Conservation (phyloP, 2,888 invertebrate genomes). For the Dastarcus helophoroides region DNA sequence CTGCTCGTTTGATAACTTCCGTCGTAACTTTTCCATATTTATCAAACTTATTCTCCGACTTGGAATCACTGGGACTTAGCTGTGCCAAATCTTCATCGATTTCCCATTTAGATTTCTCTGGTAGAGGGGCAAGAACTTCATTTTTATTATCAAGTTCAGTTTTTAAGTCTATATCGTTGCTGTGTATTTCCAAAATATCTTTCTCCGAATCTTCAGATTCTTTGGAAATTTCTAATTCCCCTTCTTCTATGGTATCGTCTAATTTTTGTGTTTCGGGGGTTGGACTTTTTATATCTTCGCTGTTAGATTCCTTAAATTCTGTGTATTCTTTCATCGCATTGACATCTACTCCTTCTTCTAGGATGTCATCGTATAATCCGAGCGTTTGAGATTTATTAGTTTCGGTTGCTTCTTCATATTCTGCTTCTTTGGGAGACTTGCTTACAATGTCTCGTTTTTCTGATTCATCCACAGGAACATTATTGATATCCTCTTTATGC, state of each 20-base stretch:
- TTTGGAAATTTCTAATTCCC: slow-evolving; percentile 21
- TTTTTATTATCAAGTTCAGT: slow-evolving; percentile 36
- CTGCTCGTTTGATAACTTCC: slow-evolving; percentile 81
- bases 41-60: slow-evolving; percentile 33
- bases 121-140: slow-evolving; percentile 60
- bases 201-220: slow-evolving; percentile 37
- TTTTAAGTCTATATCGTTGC: slow-evolving; percentile 45
- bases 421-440: slow-evolving; percentile 29
- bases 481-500: slow-evolving; percentile 15
- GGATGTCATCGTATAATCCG: slow-evolving; percentile 45
- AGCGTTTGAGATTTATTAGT: no score
- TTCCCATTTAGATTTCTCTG: slow-evolving; percentile 85
- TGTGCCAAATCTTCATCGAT: slow-evolving; percentile 50
- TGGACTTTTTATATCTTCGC: slow-evolving; percentile 39
- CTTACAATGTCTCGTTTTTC: slow-evolving; percentile 30
- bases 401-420: slow-evolving; percentile 35
- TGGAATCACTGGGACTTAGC: slow-evolving; percentile 20
- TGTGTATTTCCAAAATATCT: slow-evolving; percentile 49
- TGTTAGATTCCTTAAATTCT: slow-evolving; percentile 39
- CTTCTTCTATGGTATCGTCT: slow-evolving; percentile 16
- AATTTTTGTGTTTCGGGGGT: slow-evolving; percentile 16
- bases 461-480: slow-evolving; percentile 5
- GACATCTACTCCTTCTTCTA: slow-evolving; percentile 40
- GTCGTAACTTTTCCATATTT: slow-evolving; percentile 63
- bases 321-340: no score